These are phyloP conservation scores for Paracentrotus lividus DNA, from an alignment of 53 echinoderm and acorn worm species.

Conservation along the genomic window DNA sequence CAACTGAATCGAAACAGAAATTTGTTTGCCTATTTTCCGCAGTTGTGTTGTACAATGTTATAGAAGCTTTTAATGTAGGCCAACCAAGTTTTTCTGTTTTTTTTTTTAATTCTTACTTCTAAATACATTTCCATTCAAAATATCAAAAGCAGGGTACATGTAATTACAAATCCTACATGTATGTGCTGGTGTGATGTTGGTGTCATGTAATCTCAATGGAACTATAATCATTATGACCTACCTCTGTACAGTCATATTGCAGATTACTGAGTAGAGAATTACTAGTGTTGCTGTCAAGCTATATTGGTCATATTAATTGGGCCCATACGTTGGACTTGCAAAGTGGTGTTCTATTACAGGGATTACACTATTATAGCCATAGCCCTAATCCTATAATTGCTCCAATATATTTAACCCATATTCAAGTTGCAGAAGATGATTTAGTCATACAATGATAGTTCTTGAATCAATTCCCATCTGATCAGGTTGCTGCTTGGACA, in stretches of 20 bases:
- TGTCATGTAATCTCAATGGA: not conserved
- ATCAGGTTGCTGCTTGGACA: too few species aligned
- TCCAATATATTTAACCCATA: not conserved
- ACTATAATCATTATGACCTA: not conserved
- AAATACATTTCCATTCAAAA: too few species aligned
- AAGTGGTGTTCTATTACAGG: conserved; percentile 36
- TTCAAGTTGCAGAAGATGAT: conserved; percentile 17
- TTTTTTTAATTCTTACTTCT: too few species aligned
- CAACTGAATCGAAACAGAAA: too few species aligned
- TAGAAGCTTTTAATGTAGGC: too few species aligned
- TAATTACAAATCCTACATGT: too few species aligned
- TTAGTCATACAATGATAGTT: not conserved
- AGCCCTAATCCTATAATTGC: conserved; percentile 32
- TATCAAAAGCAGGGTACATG: too few species aligned
- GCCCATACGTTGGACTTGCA: conserved; percentile 9
- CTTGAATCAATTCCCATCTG: too few species aligned
- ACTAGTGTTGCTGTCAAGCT: not conserved
- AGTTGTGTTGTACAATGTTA: too few species aligned
- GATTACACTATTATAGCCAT: conserved; percentile 25
- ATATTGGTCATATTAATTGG: not conserved
- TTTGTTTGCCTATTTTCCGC: too few species aligned
- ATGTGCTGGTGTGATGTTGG: too few species aligned
- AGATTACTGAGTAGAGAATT: not conserved
- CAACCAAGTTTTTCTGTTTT: too few species aligned
- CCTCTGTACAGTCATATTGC: not conserved